phyloP scores from a whole-genome alignment of 2,797 vertebrate species.

The Propithecus deckenii region DNA sequence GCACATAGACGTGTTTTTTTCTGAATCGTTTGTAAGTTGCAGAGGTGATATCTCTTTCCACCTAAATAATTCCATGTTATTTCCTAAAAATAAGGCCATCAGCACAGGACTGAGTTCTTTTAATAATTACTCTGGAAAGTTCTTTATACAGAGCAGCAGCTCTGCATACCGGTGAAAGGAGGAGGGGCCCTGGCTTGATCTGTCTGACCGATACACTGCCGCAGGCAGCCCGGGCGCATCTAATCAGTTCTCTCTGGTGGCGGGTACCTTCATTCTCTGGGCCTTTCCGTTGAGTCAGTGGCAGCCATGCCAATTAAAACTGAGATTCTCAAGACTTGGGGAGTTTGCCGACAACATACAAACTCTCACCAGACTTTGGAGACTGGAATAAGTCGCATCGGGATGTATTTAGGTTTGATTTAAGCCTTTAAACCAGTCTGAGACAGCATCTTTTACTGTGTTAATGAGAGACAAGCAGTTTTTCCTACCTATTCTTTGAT shows the following conservation, averaged over 20 bases:
- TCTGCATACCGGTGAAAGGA: neutral
- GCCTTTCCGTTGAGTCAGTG: neutral
- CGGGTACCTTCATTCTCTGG: neutral
- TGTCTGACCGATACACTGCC: fast-evolving
- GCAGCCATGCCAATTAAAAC: neutral
- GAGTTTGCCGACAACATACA: neutral
- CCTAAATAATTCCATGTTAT: neutral
- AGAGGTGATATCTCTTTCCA: neutral
- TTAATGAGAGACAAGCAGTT: neutral
- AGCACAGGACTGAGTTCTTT: fast-evolving
- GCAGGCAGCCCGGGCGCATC: fast-evolving
- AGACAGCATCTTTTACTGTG: neutral
- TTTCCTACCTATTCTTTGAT: neutral
- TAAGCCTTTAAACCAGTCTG: neutral
- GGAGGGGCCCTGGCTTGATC: neutral
- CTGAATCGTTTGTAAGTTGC: neutral
- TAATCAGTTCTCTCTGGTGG: neutral
- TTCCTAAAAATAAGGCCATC: neutral
- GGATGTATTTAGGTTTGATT: neutral
- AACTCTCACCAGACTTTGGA: neutral
- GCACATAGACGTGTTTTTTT: fast-evolving
- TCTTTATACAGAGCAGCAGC: neutral
- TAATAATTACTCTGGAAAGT: neutral
- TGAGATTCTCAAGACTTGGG: neutral
- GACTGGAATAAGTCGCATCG: neutral